Evolutionary conservation across 2,888 invertebrate species (phyloP), one percentile per base, ranked within the genome.

Genomic region (Arctia plantaginis): DNA sequence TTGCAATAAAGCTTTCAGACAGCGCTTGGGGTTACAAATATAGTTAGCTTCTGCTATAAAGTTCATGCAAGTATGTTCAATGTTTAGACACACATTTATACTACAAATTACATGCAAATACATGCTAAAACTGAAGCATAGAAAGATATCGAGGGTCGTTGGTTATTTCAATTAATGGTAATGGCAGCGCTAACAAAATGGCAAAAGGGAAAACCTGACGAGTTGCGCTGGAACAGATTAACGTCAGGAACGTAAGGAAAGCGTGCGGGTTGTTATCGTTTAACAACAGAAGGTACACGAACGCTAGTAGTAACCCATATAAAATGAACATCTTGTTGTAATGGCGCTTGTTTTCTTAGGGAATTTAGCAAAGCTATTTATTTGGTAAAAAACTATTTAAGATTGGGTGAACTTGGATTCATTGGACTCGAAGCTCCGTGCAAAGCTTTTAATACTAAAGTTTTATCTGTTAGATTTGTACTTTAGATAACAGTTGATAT

Each of bases 291-390:
- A 84, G 82, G 85, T 86, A 86, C 85, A 89, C 85, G 89, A 89
- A 88, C 86, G 80, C 78, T 80, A 81, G 83, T 87, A 80, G 87
- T 91, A 89, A 89, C 90, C 91, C 89, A 86, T 89, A 86, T 90
- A 90, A 88, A 93, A 92, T 88, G 89, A 86, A 88, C 82, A 81
- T 85, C 86, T 86, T 88, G 87, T 89, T 91, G 89, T 92, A 91
- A 90, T 83, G 85, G 85, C 80, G 84, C 88, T 86, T 88, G 84
- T 87, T 83, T 86, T 85, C 88, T 90, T 90, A 88, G 93, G 92
- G 90, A 88, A 86, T 77, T 87, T 86, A 86, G 87, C 92, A 91
- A 91, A 88, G 86, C 79, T 90, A 62, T 90, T 92, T 92, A 91
- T 89, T 86, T 86, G 67, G 74, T 72, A 83, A 79, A 83, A 86